A percentile compares a stretch with the other conserved stretches of the same genome.
Evolutionary conservation across 1,140 invertebrate genomes (phyloP).

Genomic region (Tachypleus tridentatus): DNA sequence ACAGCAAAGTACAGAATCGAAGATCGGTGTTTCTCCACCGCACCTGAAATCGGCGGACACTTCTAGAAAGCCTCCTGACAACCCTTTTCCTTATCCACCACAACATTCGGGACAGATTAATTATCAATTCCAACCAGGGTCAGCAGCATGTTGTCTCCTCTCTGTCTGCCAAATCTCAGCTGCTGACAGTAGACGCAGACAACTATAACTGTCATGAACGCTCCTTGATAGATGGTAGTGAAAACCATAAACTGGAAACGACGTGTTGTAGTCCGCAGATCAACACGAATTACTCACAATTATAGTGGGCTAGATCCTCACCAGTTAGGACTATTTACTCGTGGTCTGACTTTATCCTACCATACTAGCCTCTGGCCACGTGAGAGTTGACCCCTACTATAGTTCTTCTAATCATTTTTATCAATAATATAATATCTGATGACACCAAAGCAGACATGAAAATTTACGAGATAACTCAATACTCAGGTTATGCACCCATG

Average conservation of each 20-base stretch:
- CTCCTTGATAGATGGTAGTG: no score
- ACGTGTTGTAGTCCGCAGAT: conserved; percentile 24
- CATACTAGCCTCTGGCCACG: conserved; percentile 14
- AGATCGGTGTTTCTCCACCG: not conserved
- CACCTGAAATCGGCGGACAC: no score
- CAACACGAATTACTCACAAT: conserved; percentile 2
- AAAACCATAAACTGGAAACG: conserved; percentile 20
- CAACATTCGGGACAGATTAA: no score
- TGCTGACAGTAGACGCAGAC: no score
- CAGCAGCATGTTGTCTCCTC: no score
- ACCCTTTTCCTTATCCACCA: no score
- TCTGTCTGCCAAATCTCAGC: no score
- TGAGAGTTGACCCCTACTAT: conserved; percentile 28
- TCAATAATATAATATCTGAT: conserved; percentile 60
- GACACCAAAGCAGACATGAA: conserved; percentile 54
- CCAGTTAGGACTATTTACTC: conserved; percentile 20
- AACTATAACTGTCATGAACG: no score
- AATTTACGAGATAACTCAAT: conserved; percentile 44
- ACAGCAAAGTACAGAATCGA: conserved; percentile 8
- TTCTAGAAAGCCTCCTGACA: no score
- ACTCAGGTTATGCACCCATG: conserved; percentile 36
- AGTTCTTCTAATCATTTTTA: conserved; percentile 65
- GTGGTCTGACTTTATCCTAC: conserved; percentile 16
- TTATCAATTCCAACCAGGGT: no score
- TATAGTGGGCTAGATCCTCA: conserved; percentile 17